A percentile compares a stretch with the other conserved stretches of the same genome.
Evolutionary conservation across 2,113 vertebrate genomes (phyloP).

Genomic region (Buteo buteo): DNA sequence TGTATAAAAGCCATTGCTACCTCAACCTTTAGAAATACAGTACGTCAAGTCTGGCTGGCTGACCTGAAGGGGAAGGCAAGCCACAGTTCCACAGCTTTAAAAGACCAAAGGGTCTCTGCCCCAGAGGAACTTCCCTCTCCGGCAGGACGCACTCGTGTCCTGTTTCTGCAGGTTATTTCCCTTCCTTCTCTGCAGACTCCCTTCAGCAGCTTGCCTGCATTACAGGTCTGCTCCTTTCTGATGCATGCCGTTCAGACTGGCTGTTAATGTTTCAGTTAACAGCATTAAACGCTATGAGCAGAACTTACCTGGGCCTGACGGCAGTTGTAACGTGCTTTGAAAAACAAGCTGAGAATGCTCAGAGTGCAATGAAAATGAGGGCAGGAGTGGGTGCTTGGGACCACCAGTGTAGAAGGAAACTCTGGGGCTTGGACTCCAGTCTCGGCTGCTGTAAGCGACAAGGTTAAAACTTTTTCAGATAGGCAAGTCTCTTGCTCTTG

Average conservation of each 20-base stretch:
- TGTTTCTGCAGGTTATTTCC: background rate
- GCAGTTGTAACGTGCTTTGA: background rate
- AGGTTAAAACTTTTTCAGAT: background rate
- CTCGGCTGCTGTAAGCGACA: background rate
- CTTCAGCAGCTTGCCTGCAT: background rate
- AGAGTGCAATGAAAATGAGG: background rate
- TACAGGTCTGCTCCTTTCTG: background rate
- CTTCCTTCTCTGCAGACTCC: background rate
- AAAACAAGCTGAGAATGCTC: background rate
- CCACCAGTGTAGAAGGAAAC: background rate
- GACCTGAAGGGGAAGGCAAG: background rate
- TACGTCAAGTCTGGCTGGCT: background rate
- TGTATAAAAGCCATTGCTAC: background rate
- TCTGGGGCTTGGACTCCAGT: background rate
- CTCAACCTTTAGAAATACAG: background rate
- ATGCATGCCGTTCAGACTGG: background rate
- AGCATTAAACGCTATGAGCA: background rate
- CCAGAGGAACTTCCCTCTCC: background rate
- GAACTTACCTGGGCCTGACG: background rate
- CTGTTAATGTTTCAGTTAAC: background rate
- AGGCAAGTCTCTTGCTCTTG: background rate
- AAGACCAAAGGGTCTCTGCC: fast-evolving
- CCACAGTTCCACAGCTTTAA: background rate
- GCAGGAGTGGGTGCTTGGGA: background rate
- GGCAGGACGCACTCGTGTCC: background rate